phyloP scores from a whole-genome alignment of 2,888 invertebrate species.

The Napeogenes inachia region DNA sequence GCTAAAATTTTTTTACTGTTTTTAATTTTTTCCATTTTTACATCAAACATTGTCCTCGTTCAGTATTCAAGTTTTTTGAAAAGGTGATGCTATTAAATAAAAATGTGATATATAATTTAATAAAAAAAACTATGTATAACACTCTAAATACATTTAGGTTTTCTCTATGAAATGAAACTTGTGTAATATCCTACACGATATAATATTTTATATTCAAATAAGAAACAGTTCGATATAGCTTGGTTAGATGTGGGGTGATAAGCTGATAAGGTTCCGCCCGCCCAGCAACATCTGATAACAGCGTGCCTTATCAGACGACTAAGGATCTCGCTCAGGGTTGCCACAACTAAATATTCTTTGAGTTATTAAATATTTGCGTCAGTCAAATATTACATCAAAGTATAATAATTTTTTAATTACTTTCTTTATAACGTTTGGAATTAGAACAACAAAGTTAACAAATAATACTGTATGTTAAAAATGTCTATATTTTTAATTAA shows the following conservation, averaged over 20 bases:
- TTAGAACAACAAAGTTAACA: no score
- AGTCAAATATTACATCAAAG: not conserved
- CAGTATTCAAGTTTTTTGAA: no score
- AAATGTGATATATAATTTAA: no score
- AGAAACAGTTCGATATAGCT: not conserved
- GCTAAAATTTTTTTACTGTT: no score
- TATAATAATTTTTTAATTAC: not conserved
- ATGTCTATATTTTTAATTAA: no score
- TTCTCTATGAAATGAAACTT: not conserved
- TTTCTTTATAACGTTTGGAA: no score
- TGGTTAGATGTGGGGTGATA: conserved; percentile 42
- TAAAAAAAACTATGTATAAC: no score
- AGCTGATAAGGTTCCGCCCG: conserved; percentile 30
- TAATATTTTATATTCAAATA: not conserved
- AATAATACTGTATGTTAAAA: no score
- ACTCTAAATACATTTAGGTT: no score
- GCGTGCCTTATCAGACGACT: conserved; percentile 19
- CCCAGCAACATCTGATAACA: conserved; percentile 25
- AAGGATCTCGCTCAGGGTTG: conserved; percentile 8
- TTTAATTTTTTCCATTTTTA: no score
- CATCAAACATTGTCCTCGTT: no score
- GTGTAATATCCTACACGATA: not conserved
- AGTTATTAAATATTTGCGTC: not conserved
- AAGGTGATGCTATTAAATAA: not conserved
- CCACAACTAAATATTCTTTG: not conserved